Evolutionary conservation across 2,113 vertebrate species (phyloP), one percentile per base, ranked within the genome.

Genomic region (Sisor rabdophorus): DNA sequence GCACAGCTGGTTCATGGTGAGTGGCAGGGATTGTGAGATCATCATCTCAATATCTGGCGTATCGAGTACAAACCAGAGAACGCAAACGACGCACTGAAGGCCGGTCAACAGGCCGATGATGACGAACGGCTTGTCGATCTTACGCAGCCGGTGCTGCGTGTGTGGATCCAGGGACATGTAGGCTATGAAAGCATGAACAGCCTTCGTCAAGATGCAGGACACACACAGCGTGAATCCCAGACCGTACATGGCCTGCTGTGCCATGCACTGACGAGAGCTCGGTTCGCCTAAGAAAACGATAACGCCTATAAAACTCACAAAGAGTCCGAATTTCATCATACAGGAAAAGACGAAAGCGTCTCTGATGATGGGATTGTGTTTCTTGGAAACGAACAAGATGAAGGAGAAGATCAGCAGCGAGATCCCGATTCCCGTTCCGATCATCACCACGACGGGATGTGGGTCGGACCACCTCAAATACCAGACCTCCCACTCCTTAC

Each of bases 161-260:
- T 40, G 16, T 10, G 70, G 85, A 58, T 86, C 80, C 20, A 82
- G 85, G 28, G 80, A 73, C 71, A 87, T 77, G 77, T 87, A 88
- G 17, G 68, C 85, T 67, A 88, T 55, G 22, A 90, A 87, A 11
- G 84, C 86, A 2, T 82, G 76, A 30, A 78, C 86, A 30, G 89
- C 87, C 60, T 89, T 90, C 3, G 87, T 80, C 2, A 90, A 80
- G n/a, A 90, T 82, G 54, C 89, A 90, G 30, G 91, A 89, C 15
- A 92, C 81, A 40, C 87, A 90, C 26, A 90, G 65, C 16, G 89
- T 89, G 78, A 90, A 92, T 69, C 90, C 88, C 19, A 92, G 75
- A 9, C 84, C 86, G 16, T 89, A 90, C 75, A 88, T 72, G 16
- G 85, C 72, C 75, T 92, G 90, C 24, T 86, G 89, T 16, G 88